Base-by-base conservation (phyloP, 2,888 invertebrate genomes). In the Melieria picta region DNA sequence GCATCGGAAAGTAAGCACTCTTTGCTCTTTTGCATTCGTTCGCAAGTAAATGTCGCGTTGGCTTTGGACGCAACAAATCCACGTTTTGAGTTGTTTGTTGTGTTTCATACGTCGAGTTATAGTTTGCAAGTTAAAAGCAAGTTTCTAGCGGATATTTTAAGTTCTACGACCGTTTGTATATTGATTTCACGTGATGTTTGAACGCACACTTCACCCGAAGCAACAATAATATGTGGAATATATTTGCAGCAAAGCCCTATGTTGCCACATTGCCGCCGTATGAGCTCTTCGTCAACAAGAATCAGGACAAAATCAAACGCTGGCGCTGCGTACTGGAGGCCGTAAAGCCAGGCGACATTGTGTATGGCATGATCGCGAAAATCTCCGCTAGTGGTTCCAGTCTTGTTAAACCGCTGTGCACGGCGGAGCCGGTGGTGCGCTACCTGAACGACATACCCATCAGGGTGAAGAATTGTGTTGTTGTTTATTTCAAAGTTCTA, bases 381-480 rank as follows among this genome's bases (percentile, higher is more conserved):
- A 91, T 93, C 86, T 91, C 91, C 77, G 90, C 91, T 74, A 90
- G 91, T 50, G 92, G 93, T 73, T 90, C 92, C 88, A 91, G 92
- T 89, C 52, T 76, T 9, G 79, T 86, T 4, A 94, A 94, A 87
- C 91, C 97, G 43, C 88, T 97, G 65, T 96, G 96, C 87, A 93
- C 94, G 72, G 93, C 94, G 72, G 93, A 93, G 76, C 93, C 91
- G 67, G 91, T 90, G 77, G 91, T 93, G 61, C 90, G 94, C 85
- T 93, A 94, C 87, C 92, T 96, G 65, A 93, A 94, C 67, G 95
- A 97, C 86, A 91, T 96, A 77, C 93, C 93, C 86, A 92, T 97
- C 72, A 95, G 94, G 91, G 96, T 95, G 88, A 74, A 16, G 55
- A 30, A 7, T 46, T 50, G 42, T 11, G 43, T 13, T 50, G 16